Evolutionary conservation across 2,113 vertebrate species (phyloP).

Genomic region (Upupa epops): DNA sequence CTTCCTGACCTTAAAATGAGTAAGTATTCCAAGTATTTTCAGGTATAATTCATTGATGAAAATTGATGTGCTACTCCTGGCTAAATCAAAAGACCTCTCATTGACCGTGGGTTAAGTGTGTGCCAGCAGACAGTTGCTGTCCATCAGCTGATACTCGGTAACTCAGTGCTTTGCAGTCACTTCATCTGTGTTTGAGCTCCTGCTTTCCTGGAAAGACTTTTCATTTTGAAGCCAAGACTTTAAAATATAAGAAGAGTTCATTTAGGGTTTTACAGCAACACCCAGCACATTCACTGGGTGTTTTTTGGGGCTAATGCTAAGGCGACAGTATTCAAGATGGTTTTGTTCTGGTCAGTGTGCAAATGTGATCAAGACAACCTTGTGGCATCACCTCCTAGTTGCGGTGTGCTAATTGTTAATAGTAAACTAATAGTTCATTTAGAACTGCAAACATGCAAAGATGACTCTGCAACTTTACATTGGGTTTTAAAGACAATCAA

Average conservation of each 20-base stretch:
- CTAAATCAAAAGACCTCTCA: slow-evolving; percentile 16
- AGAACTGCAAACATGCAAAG: background rate
- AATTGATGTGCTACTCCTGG: background rate
- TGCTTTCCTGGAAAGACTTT: background rate
- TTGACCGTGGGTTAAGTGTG: background rate
- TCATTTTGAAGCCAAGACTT: background rate
- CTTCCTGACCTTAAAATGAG: slow-evolving; percentile 13
- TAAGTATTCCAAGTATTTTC: background rate
- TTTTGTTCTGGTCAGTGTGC: background rate
- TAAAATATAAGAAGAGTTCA: background rate
- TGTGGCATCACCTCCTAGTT: background rate
- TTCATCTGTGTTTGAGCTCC: background rate
- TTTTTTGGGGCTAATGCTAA: background rate
- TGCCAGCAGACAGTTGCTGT: background rate
- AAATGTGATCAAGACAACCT: background rate
- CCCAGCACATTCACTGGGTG: background rate
- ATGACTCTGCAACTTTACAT: background rate
- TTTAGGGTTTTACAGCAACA: background rate
- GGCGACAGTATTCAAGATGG: background rate
- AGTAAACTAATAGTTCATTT: background rate
- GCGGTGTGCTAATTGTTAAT: background rate
- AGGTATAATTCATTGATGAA: slow-evolving; percentile 10
- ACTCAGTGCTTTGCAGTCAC: background rate
- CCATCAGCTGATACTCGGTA: background rate
- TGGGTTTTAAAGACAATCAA: background rate